phyloP scores from a whole-genome alignment of 2,113 vertebrate genomes.

The Alces alces region DNA sequence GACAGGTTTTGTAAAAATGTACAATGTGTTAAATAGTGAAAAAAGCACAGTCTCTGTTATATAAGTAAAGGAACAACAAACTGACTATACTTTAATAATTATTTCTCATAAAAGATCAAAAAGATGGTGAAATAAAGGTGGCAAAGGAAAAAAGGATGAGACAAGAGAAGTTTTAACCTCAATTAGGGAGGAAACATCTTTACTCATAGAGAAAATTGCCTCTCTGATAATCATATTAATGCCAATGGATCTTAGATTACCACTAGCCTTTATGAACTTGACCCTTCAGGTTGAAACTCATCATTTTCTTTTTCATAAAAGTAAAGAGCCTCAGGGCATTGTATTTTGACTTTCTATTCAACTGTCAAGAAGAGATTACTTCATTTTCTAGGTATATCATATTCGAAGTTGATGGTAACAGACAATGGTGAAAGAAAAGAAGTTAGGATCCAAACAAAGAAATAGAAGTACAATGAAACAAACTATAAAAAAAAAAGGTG shows the following conservation, averaged over 20 bases:
- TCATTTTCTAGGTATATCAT: neutral
- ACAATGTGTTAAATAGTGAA: neutral
- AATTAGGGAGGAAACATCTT: neutral
- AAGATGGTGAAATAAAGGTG: neutral
- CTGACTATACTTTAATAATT: neutral
- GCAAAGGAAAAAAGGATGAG: slow-evolving; percentile 13
- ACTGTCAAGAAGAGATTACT: neutral
- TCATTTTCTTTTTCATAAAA: slow-evolving; percentile 3
- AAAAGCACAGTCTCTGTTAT: neutral
- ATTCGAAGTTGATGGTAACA: neutral
- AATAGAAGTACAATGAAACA: neutral
- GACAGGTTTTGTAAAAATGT: neutral
- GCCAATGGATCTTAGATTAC: neutral
- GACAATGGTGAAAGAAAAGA: neutral
- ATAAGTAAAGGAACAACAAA: neutral
- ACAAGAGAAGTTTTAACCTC: slow-evolving; percentile 5
- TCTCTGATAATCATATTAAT: neutral
- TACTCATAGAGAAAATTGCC: slow-evolving; percentile 10
- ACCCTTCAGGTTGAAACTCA: neutral
- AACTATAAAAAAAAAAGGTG: neutral
- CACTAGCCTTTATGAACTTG: neutral
- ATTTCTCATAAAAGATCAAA: neutral
- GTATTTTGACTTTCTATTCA: neutral
- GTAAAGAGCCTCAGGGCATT: neutral
- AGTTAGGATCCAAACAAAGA: slow-evolving; percentile 22